Evolutionary conservation across 2,888 invertebrate genomes (phyloP).

Genomic region (Mamestra brassicae): DNA sequence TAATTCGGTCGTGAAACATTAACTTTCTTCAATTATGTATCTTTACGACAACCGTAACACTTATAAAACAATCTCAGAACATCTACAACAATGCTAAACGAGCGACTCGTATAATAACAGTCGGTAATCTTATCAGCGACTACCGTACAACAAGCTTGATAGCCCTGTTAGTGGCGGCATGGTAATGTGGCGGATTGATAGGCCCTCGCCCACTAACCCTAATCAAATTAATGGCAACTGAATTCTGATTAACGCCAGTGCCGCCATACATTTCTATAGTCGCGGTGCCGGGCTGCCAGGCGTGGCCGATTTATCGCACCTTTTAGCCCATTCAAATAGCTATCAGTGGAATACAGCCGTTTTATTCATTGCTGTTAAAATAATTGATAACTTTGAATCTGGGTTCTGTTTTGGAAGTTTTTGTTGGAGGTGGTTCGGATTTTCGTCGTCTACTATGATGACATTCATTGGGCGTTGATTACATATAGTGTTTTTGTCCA

Average conservation of each 20-base stretch:
- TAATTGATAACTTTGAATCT: slow-evolving; percentile 61
- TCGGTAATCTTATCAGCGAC: slow-evolving; percentile 58
- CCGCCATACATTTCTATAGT: slow-evolving; percentile 88
- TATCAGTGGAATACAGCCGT: slow-evolving; percentile 65
- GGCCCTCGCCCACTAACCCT: slow-evolving; percentile 90
- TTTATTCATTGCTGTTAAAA: slow-evolving; percentile 67
- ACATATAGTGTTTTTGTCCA: neutral
- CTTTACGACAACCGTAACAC: slow-evolving; percentile 27
- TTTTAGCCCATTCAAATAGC: slow-evolving; percentile 76
- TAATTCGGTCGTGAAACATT: neutral
- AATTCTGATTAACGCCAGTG: slow-evolving; percentile 88
- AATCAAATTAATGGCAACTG: slow-evolving; percentile 90
- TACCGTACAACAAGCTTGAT: slow-evolving; percentile 59
- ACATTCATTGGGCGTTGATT: neutral
- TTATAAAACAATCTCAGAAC: slow-evolving; percentile 46
- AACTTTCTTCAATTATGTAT: neutral
- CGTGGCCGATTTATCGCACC: slow-evolving; percentile 87
- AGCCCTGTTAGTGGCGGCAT: slow-evolving; percentile 79
- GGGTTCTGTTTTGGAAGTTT: slow-evolving; percentile 33
- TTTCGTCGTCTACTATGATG: neutral
- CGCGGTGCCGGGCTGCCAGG: slow-evolving; percentile 62
- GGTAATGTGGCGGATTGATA: slow-evolving; percentile 90
- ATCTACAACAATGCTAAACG: slow-evolving; percentile 37
- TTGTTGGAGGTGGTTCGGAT: neutral
- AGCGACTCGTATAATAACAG: slow-evolving; percentile 48